Percentiles rank a stretch among this genome's conserved stretches.
Conservation (phyloP, 2,888 invertebrate species). For the Mesorhabditis spiculigera region DNA sequence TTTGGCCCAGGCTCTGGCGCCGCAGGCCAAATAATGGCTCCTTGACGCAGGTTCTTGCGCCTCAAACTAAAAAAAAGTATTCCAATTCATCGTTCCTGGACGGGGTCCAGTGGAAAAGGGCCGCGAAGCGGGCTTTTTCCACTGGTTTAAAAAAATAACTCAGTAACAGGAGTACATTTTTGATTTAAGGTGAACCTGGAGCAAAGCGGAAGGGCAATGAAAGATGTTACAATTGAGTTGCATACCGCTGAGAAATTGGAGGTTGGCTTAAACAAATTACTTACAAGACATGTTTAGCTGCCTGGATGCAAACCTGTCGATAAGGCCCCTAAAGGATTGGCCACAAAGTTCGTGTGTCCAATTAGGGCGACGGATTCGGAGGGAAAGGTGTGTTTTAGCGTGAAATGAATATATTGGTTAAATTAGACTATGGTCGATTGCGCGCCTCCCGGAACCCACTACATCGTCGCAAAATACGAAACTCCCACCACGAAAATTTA, state of each 20-base stretch:
- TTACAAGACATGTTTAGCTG: slow-evolving; percentile 13
- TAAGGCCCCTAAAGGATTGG: background rate
- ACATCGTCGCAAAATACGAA: slow-evolving; percentile 60
- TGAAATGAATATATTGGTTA: background rate
- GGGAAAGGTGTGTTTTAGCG: slow-evolving; percentile 74
- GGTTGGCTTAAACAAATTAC: background rate
- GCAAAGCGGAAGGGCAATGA: slow-evolving; percentile 7
- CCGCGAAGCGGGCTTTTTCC: no score
- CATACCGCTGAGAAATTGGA: slow-evolving; percentile 6
- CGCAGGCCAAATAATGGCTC: no score
- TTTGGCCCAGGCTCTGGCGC: no score
- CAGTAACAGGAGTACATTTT: background rate
- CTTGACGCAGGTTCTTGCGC: no score
- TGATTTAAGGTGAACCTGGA: slow-evolving; percentile 17
- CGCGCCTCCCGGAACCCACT: slow-evolving; percentile 78
- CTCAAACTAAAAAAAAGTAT: no score
- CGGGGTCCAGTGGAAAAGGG: no score
- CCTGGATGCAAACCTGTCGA: slow-evolving; percentile 9
- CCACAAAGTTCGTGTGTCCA: slow-evolving; percentile 29
- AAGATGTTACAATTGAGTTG: slow-evolving; percentile 7
- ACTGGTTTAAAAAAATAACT: no score
- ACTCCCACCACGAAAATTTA: slow-evolving; percentile 17
- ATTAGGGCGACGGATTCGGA: slow-evolving; percentile 53
- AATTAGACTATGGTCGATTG: slow-evolving; percentile 62
- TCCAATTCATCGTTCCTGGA: no score